Base-by-base conservation (phyloP, 2,797 vertebrate species). In the Anomalospiza imberbis region DNA sequence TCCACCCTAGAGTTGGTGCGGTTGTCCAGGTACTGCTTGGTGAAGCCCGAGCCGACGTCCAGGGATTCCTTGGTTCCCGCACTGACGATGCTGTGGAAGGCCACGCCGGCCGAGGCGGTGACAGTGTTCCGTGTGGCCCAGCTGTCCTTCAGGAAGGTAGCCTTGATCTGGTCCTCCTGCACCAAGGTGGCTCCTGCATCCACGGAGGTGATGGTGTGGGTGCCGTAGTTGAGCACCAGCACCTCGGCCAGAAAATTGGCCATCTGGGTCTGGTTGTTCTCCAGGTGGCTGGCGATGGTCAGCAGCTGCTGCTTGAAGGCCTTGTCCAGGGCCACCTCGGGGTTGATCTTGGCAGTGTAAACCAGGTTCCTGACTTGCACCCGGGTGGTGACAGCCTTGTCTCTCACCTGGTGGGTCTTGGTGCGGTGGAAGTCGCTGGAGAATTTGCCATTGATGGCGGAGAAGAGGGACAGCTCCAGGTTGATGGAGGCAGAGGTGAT, bases 211-310 rank as follows among this genome's bases (percentile, higher is more conserved):
- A 99, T 94, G 19, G 98, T 91, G 2, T 99, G 99, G 38, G 99
- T 99, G 50, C 99, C 99, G 2, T 98, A 99, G 91, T 99, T 98
- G 76, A 99, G 95, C 47, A 99, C 98, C 96, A 99, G 97, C 95
- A 96, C 97, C 91, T 99, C 99, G 0, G 99, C 98, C 68, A 99
- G 97, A 72, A 98, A 99, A 10, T 97, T 94, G 10, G 98, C 98
- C 55, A 97, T 98, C 42, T 91, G 97, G 0, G 98, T 99, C 97
- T 99, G 98, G 93, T 99, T 99, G 97, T 98, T 99, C 88, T 99
- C 98, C 58, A 99, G 96, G 34, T 98, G 97, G 31, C 98, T 97
- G 10, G 98, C 98, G 0, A 99, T 99, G 8, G 97, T 97, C 85
- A 97, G 78, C 62, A 97, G 98, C 92, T 98, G 98, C 70, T 98